Base-by-base conservation (phyloP, 2,113 vertebrate genomes). In the Labrus mixtus region DNA sequence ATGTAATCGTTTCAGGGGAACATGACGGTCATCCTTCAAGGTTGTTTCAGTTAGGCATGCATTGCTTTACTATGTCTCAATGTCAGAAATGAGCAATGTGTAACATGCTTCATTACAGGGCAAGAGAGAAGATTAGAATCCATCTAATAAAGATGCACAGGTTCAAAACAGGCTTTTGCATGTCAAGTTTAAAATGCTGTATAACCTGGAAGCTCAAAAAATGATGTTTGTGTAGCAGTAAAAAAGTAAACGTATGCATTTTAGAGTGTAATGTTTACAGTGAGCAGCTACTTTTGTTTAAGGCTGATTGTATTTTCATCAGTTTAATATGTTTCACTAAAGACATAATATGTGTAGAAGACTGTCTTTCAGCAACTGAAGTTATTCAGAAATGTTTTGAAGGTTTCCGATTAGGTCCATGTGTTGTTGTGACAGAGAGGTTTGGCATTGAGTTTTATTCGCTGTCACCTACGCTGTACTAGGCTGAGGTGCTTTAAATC, bases 21-120 rank as follows among this genome's bases (percentile, higher is more conserved):
- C 58, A 68, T 55, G 59, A 80, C 67, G 41, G 68, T 83, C 82
- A 83, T 41, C 81, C 36, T 61, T 74, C 69, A 84, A 91, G 80
- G 87, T 84, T 91, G 82, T 71, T 53, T 73, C 64, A 45, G 50
- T 57, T 50, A 68, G 19, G 68, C 43, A 66, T 73, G 58, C 36
- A 5, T 17, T 70, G 60, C 43, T 76, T 84, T 22, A 68, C 51
- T 15, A 46, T 25, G 55, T 13, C 29, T 68, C 71, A 64, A 16
- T 68, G 63, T 59, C 68, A 76, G 23, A 77, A 43, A 67, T 68
- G 58, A 57, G n/a, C 20, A 41, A 1, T 64, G 19, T 43, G 43
- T 20, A 12, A 25, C 23, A 8, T 23, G 64, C 41, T 55, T 65
- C 25, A 37, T 6, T 57, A 13, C n/a, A 20, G 50, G 33, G 51